Evolutionary conservation across 2,888 invertebrate species (phyloP).

Genomic region (Drosophila hamatofila): DNA sequence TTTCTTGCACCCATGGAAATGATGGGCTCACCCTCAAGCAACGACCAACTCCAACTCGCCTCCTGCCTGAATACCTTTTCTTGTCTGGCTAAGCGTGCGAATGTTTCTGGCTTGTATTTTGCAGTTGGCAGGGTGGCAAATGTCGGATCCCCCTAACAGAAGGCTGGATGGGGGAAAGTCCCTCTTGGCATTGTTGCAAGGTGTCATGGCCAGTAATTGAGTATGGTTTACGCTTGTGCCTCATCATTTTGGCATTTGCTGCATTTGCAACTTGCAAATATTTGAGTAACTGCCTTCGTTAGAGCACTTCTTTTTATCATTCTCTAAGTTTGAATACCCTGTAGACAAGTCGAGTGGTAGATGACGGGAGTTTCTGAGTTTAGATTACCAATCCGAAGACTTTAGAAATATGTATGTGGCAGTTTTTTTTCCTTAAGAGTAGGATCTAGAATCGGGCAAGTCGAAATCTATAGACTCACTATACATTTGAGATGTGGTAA

Average conservation of each 20-base stretch:
- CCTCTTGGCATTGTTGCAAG: slow-evolving; percentile 62
- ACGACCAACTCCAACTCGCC: background rate
- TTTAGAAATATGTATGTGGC: too few relatives aligned
- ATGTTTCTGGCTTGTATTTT: slow-evolving; percentile 72
- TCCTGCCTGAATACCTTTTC: background rate
- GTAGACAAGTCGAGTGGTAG: too few relatives aligned
- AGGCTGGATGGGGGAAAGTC: background rate
- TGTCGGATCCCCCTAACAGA: background rate
- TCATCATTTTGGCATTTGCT: slow-evolving; percentile 70
- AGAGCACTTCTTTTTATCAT: slow-evolving; percentile 29
- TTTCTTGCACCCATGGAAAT: slow-evolving; percentile 76
- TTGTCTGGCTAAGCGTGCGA: slow-evolving; percentile 55
- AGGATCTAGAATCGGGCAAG: too few relatives aligned
- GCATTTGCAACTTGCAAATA: slow-evolving; percentile 73
- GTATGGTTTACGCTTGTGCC: slow-evolving; percentile 68
- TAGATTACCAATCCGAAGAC: too few relatives aligned
- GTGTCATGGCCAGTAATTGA: slow-evolving; percentile 78
- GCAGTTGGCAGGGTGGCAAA: slow-evolving; percentile 57
- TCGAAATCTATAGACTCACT: too few relatives aligned
- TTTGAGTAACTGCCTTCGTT: slow-evolving; percentile 75
- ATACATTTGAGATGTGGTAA: too few relatives aligned
- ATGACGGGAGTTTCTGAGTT: too few relatives aligned
- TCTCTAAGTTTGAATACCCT: slow-evolving; percentile 14
- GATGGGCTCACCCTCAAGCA: slow-evolving; percentile 56
- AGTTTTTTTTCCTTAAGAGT: too few relatives aligned